These are phyloP conservation scores for Aeoliscus strigatus DNA, from an alignment of 2,797 vertebrate species.

Conservation along the genomic window DNA sequence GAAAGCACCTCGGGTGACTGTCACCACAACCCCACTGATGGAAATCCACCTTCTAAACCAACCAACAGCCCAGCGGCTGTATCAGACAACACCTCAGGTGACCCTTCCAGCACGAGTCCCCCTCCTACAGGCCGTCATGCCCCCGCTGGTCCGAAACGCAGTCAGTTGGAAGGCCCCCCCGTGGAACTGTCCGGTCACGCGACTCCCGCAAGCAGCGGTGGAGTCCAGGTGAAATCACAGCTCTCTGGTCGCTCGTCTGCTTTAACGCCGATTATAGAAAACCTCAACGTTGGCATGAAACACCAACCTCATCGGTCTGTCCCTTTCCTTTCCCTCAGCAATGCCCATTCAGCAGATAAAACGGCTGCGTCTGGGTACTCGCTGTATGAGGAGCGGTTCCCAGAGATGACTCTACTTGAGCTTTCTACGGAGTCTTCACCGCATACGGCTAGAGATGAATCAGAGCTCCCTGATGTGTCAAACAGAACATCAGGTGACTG, in stretches of 20 bases:
- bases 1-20: background rate
- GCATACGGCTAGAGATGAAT: slow-evolving; percentile 26
- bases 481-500: background rate
- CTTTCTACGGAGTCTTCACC: slow-evolving; percentile 22
- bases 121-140: slow-evolving; percentile 12
- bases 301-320: background rate
- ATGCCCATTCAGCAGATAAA: background rate
- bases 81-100: background rate
- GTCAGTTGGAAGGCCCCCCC: background rate
- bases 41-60: background rate
- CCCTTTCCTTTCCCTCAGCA: background rate
- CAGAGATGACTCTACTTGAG: slow-evolving; percentile 49
- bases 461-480: background rate
- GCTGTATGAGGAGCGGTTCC: slow-evolving; percentile 44
- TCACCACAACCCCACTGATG: background rate
- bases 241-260: slow-evolving; percentile 29
- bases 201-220: background rate
- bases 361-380: slow-evolving; percentile 2
- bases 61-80: too few relatives aligned
- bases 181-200: slow-evolving; percentile 5
- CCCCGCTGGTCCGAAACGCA: slow-evolving; percentile 7
- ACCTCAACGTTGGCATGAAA: slow-evolving; percentile 27
- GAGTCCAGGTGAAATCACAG: slow-evolving; percentile 7
- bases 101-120: background rate
- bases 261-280: slow-evolving; percentile 45